These are phyloP conservation scores for Hemibagrus guttatus DNA, from an alignment of 2,797 vertebrate species.

Conservation along the genomic window DNA sequence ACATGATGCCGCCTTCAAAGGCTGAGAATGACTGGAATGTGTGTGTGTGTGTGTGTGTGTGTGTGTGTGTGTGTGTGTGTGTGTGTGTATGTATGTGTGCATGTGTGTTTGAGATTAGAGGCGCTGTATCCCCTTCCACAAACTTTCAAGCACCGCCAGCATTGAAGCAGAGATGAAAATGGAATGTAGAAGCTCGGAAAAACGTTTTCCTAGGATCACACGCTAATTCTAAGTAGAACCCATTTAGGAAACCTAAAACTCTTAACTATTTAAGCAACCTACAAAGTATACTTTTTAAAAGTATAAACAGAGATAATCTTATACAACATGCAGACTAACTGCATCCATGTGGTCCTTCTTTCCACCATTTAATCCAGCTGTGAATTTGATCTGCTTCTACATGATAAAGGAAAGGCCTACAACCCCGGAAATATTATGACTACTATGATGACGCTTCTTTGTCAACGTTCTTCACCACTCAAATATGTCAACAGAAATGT, in stretches of 20 bases:
- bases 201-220: conserved; percentile 1
- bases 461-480: neutral
- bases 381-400: neutral
- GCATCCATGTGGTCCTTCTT: neutral
- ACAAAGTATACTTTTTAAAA: neutral
- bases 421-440: neutral
- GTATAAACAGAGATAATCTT: conserved; percentile 13
- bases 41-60: conserved; percentile 29
- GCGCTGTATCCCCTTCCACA: conserved; percentile 27
- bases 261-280: neutral
- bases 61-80: conserved; percentile 16
- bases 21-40: conserved; percentile 46
- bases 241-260: conserved; percentile 7
- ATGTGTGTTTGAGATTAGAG: conserved; percentile 11
- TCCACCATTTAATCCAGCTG: conserved; percentile 1
- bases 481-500: neutral
- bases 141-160: conserved; percentile 36
- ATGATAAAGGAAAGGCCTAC: neutral
- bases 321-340: neutral
- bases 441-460: neutral
- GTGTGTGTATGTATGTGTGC: conserved; percentile 9
- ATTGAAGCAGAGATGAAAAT: conserved; percentile 22
- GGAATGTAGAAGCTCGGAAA: conserved; percentile 38
- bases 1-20: conserved; percentile 32
- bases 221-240: neutral